These are phyloP conservation scores for Drosophila aldrichi DNA, from an alignment of 2,888 invertebrate genomes.

Conservation along the genomic window DNA sequence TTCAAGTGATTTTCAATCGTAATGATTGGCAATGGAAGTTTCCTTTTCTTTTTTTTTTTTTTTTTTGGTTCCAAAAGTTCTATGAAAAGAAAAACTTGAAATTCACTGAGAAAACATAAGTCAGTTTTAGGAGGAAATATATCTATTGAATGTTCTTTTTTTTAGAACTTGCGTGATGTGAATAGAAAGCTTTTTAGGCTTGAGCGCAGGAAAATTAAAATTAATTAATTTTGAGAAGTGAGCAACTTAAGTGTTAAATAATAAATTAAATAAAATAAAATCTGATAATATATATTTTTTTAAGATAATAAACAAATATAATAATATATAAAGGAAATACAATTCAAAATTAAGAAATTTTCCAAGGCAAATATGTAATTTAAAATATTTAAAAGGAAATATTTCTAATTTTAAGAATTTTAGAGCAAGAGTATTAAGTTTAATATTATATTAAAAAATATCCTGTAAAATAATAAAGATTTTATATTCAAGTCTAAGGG, in stretches of 20 bases:
- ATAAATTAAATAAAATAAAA: no score
- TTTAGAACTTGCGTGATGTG: not conserved
- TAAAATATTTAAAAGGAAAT: no score
- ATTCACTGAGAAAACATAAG: not conserved
- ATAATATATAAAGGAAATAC: no score
- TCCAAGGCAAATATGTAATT: no score
- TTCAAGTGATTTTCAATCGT: conserved; percentile 20
- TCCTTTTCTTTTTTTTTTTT: no score
- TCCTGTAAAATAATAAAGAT: not conserved
- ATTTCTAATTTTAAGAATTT: no score
- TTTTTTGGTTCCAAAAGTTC: not conserved
- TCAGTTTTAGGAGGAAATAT: not conserved
- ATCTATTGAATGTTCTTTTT: not conserved
- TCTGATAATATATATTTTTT: no score
- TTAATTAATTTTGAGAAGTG: not conserved
- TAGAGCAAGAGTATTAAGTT: no score
- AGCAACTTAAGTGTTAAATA: no score
- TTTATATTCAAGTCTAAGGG: not conserved
- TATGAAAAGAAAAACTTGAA: not conserved
- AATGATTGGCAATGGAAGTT: conserved; percentile 41
- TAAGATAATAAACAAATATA: no score
- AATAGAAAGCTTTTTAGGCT: not conserved
- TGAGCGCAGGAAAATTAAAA: not conserved
- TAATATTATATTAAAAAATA: no score
- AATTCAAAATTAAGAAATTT: no score